Evolutionary conservation across 2,797 vertebrate genomes (phyloP), one percentile per base, ranked within the genome.

Genomic region (Hydrolagus colliei): DNA sequence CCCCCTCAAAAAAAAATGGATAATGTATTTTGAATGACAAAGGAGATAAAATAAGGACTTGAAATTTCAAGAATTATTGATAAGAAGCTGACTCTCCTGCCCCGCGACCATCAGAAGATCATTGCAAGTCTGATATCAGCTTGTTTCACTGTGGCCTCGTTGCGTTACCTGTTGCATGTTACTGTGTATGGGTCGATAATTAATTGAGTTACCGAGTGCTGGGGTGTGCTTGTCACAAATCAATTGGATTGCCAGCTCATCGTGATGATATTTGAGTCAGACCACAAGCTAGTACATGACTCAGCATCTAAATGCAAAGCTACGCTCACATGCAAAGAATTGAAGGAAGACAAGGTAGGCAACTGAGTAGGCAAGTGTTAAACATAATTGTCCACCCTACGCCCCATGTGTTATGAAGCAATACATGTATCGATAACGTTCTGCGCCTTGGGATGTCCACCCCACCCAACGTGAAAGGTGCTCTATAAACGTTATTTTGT

Each of bases 41-140:
- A 2, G 65, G 27, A 71, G 41, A 32, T 84, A 84, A 84, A 84
- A 61, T 41, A 52, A 41, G 10, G 0, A 35, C 32, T 68, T 35
- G 18, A 65, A 68, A 71, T 71, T 71, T 84, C 41, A 84, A 18
- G 35, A 32, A 52, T 65, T 82, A 35, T 0, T 71, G 41, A 68
- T 71, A 18, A 52, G 41, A 52, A 52, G 41, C 6, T 52, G 41
- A 1, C 6, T 6, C 41, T 6, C 41, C 41, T 3, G 3, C 41
- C 41, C 41, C 41, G 6, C 41, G 2, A 52, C 41, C 41, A 52
- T 6, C 65, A 84, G 32, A 71, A 84, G 18, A 68, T 67, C 4
- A 61, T 18, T 71, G 32, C 22, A 84, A 35, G 63, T 68, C 79
- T 71, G 52, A 41, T 65, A 84, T 84, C 79, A 84, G 41, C 65